phyloP scores from a whole-genome alignment of 2,797 vertebrate genomes.

The Gallinago nigripennis region DNA sequence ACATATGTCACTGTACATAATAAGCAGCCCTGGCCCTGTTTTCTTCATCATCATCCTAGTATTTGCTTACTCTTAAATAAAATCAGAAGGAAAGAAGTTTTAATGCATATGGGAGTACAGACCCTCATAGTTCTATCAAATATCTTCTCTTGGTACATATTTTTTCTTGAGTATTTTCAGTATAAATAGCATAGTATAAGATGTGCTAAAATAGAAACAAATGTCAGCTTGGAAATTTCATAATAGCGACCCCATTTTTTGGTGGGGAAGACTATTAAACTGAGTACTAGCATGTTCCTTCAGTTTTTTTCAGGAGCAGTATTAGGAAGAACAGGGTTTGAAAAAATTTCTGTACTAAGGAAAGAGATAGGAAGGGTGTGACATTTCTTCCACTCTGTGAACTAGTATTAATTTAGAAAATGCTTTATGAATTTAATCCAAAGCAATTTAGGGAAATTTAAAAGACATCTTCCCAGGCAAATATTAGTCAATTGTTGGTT shows the following conservation, averaged over 20 bases:
- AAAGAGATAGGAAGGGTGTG: neutral
- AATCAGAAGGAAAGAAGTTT: neutral
- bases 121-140: neutral
- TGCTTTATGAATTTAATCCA: neutral
- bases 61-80: neutral
- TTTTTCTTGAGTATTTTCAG: neutral
- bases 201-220: neutral
- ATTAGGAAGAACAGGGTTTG: neutral
- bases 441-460: neutral
- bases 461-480: neutral
- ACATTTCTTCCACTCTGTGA: neutral
- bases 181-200: neutral
- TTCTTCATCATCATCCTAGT: neutral
- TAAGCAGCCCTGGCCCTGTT: neutral
- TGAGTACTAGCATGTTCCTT: neutral
- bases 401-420: neutral
- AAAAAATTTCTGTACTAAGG: neutral
- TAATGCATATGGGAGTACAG: neutral
- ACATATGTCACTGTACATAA: neutral
- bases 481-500: neutral
- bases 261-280: neutral
- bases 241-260: neutral
- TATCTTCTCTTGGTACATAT: neutral
- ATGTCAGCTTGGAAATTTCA: neutral
- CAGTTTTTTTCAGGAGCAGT: neutral